A percentile compares a stretch with the other conserved stretches of the same genome.
These are phyloP conservation scores for Tridacna crocea DNA, from an alignment of 2,888 invertebrate genomes.

Conservation along the genomic window DNA sequence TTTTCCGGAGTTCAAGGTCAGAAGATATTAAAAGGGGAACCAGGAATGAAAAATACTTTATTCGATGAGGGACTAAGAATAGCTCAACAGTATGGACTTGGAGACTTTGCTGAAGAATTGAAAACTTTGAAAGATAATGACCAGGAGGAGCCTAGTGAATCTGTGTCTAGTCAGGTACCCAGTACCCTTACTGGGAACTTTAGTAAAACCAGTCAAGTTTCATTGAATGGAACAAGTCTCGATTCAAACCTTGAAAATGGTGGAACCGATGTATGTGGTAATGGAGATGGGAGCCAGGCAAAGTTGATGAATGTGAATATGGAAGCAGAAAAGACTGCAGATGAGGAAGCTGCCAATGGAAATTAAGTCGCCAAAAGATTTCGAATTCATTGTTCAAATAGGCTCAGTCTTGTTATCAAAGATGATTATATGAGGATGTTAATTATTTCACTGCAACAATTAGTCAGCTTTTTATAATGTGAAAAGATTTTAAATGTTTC, in stretches of 20 bases:
- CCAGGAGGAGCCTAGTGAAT: constrained; percentile 28
- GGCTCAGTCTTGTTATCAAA: no score
- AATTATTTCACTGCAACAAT: no score
- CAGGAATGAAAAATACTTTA: constrained; percentile 68
- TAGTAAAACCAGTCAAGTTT: background rate
- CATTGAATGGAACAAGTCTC: constrained; percentile 9
- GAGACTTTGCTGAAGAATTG: constrained; percentile 81
- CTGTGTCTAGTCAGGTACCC: constrained; percentile 9
- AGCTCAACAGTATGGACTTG: constrained; percentile 83
- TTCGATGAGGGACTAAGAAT: constrained; percentile 85
- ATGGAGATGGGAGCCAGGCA: constrained; percentile 16
- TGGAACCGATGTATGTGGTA: background rate
- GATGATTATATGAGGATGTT: no score
- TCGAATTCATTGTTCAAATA: background rate
- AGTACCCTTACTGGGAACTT: background rate
- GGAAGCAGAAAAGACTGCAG: background rate
- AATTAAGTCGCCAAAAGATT: background rate
- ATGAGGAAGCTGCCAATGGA: constrained; percentile 17
- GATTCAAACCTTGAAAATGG: background rate
- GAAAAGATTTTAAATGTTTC: no score
- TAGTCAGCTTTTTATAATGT: no score
- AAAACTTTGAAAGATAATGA: constrained; percentile 69
- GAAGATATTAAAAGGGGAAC: background rate
- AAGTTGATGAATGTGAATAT: background rate
- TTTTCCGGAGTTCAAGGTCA: constrained; percentile 28